Base-by-base conservation (phyloP, 1,140 invertebrate species). In the Leptopilina clavipes region DNA sequence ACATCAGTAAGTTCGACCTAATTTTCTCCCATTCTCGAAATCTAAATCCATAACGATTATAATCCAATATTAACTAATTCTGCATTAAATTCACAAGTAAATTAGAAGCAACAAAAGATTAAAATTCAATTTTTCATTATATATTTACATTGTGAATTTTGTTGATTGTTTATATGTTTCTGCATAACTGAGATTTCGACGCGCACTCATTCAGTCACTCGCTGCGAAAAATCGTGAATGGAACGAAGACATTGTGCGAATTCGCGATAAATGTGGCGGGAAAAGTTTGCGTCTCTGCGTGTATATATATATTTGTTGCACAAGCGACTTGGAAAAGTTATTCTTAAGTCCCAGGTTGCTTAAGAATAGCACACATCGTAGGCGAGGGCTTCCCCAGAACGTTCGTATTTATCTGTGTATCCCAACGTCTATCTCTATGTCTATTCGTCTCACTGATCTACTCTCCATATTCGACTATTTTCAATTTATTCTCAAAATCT, bases 341-440 rank as follows among this genome's bases (percentile, higher is more conserved):
- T 65, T 65, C 56, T 65, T 65, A 31, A 65, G 19, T 65, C 56
- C 56, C 56, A 31, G 56, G 56, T 65, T 65, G 56, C 56, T 31
- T 12, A 31, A 65, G 56, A 65, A 65, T 65, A 65, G 56, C 11
- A 25, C 10, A 40, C 18, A 19, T 65, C 11, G 56, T 65, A 65
- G 19, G 56, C 10, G 56, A 65, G 56, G 56, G 22, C 56, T 65
- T 65, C 56, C 56, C 56, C 56, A 65, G 56, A 14, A 65, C 48
- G n/a, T 52, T 17, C n/a, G 17, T 48, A 48, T 48, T 48, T 48
- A 48, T 48, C 45, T 48, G 12, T 48, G 45, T 48, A 48, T 48
- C 45, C 45, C 45, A 48, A 48, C 45, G 48, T 52, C 48, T 52
- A 52, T 52, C 48, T 52, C 48, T 52, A 52, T 52, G 48, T 52